These are phyloP conservation scores for Drosophila tropicalis DNA, from an alignment of 1,140 invertebrate genomes.

Conservation along the genomic window DNA sequence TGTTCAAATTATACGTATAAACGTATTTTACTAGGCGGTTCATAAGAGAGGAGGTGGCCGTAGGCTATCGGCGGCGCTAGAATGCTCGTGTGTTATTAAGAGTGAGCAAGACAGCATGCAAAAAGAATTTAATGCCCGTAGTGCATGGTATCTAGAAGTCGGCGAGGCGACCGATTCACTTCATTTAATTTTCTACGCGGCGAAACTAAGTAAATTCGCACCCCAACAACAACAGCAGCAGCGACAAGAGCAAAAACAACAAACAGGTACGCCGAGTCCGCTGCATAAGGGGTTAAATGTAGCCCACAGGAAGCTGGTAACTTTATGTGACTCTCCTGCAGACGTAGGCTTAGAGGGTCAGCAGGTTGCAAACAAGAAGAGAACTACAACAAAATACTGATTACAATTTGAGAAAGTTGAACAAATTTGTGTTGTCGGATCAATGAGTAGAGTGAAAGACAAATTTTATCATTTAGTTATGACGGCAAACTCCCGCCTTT, in stretches of 20 bases:
- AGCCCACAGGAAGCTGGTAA: conserved; percentile 44
- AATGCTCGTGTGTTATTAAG: too few species aligned
- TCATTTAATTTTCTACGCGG: conserved; percentile 31
- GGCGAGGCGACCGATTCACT: too few species aligned
- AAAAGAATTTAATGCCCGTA: too few species aligned
- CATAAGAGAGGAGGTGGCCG: too few species aligned
- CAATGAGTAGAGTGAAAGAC: neutral
- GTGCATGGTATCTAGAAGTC: too few species aligned
- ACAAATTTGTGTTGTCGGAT: conserved; percentile 13
- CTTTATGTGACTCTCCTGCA: conserved; percentile 33
- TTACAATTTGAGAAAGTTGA: conserved; percentile 49
- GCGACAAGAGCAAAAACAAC: conserved; percentile 39
- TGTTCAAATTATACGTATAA: too few species aligned
- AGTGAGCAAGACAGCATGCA: too few species aligned
- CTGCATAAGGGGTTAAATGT: conserved; percentile 59
- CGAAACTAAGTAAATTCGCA: conserved; percentile 62
- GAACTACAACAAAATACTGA: conserved; percentile 47
- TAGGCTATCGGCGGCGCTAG: too few species aligned
- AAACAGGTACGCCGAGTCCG: conserved; percentile 29
- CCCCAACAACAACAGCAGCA: conserved; percentile 51
- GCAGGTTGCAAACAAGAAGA: conserved; percentile 51
- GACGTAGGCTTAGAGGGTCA: conserved; percentile 70
- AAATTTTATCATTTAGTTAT: neutral
- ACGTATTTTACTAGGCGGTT: too few species aligned
- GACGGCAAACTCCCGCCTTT: neutral